These are phyloP conservation scores for Clarias pachynema DNA, from an alignment of 2,797 vertebrate genomes.

Conservation along the genomic window DNA sequence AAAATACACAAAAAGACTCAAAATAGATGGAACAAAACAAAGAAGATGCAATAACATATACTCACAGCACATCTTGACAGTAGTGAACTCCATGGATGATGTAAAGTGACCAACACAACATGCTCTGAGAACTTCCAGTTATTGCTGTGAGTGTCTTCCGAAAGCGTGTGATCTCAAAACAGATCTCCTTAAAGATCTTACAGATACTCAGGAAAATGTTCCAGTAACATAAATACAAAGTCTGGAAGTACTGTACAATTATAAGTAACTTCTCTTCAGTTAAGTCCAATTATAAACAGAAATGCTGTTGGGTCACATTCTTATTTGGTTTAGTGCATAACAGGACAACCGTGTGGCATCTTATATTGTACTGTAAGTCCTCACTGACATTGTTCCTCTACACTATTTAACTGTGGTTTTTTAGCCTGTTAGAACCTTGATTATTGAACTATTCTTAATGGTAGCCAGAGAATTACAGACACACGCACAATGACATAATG, in stretches of 20 bases:
- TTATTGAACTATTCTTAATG: not conserved
- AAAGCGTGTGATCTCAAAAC: slow-evolving; percentile 18
- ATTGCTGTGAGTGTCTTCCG: slow-evolving; percentile 6
- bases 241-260: not conserved
- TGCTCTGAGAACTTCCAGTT: slow-evolving; percentile 35
- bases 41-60: slow-evolving; percentile 24
- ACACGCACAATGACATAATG: slow-evolving; percentile 18
- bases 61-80: slow-evolving; percentile 39
- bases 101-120: slow-evolving; percentile 29
- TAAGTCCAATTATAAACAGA: not conserved
- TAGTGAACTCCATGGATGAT: slow-evolving; percentile 29
- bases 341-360: not conserved
- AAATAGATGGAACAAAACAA: not conserved
- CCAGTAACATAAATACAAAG: not conserved
- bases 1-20: not conserved
- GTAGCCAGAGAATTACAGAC: not conserved
- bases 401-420: not conserved
- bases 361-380: not conserved
- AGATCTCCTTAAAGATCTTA: slow-evolving; percentile 7
- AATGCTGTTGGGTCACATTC: not conserved
- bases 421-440: not conserved
- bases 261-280: not conserved
- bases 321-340: not conserved
- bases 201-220: not conserved
- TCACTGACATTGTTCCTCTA: not conserved